Base-by-base conservation (phyloP, 1,140 invertebrate genomes). In the Ceratoteleas bidentatus region DNA sequence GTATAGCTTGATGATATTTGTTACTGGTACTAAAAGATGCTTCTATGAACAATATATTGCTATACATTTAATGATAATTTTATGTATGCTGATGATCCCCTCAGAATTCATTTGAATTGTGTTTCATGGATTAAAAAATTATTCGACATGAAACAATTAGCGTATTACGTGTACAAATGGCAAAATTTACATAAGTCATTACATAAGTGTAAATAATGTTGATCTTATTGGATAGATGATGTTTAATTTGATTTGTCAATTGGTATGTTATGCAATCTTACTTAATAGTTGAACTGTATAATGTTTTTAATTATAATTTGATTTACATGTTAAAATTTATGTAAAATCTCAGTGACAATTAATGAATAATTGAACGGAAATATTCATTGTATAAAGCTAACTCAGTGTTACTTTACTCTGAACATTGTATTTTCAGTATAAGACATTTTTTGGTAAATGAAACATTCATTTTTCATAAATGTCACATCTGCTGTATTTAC, bases 141-240 rank as follows among this genome's bases (percentile, higher is more conserved):
- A 9, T 33, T 11, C 9, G 33, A 33, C n/a, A 24, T 33, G 10
- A 32, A 53, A 53, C 9, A 9, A 7, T 36, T 53, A 32, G 50
- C 33, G 10, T 9, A 36, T 14, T 8, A 43, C 8, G 8, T 14
- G 33, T 40, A 14, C 14, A 10, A 45, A 40, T 47, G 11, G 32
- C 11, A 32, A 34, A 56, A 66, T 56, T 47, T 66, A 56, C 32
- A 45, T 66, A 56, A 56, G 16, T 56, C 13, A 47, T 50, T 69
- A 50, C 45, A 69, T 60, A 52, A 69, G 47, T n/a, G 33, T 60
- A 40, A 69, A 52, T 60, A 16, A 7, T 36, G 40, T 24, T 52
- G 36, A 68, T 57, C n/a, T 60, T 52, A 52, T 69, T 60, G 13
- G 52, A 32, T 45, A 52, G 60, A 24, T 54, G 60, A 24, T 54